Evolutionary conservation across 2,113 vertebrate genomes (phyloP).

Genomic region (Alosa alosa): DNA sequence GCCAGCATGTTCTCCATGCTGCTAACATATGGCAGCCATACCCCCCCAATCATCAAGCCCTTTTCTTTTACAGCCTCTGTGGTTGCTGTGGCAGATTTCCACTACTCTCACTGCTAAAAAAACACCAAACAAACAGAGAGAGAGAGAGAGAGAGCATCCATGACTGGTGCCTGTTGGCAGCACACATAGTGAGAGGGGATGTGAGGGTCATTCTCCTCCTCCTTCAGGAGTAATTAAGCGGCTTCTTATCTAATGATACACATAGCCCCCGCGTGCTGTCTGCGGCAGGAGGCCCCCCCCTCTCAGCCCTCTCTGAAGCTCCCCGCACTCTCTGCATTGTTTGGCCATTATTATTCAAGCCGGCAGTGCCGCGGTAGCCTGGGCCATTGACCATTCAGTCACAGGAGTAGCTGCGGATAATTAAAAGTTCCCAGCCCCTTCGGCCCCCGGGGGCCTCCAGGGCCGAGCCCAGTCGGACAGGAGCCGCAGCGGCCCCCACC

Average conservation of each 20-base stretch:
- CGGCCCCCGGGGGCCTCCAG: constrained; percentile 75
- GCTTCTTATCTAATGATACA: constrained; percentile 71
- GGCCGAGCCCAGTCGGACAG: constrained; percentile 72
- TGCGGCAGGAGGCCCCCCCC: not conserved
- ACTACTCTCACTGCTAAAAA: not conserved
- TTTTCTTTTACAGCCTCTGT: constrained; percentile 63
- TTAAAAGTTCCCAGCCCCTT: constrained; percentile 90
- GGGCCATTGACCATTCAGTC: constrained; percentile 88
- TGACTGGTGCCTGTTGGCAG: constrained; percentile 65
- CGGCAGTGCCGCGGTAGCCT: constrained; percentile 73
- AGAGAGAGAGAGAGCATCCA: constrained; percentile 40
- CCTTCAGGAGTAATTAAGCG: constrained; percentile 69
- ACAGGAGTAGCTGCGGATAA: constrained; percentile 79
- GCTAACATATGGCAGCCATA: constrained; percentile 66
- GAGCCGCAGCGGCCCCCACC: constrained; percentile 62
- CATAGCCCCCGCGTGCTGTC: constrained; percentile 34
- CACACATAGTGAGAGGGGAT: constrained; percentile 61
- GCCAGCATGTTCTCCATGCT: constrained; percentile 54
- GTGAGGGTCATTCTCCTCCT: constrained; percentile 55
- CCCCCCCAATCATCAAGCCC: constrained; percentile 32
- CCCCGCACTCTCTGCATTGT: constrained; percentile 64
- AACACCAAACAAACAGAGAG: constrained; percentile 18
- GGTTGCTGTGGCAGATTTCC: constrained; percentile 5
- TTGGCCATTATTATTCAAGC: constrained; percentile 84
- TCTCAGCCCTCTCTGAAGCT: not conserved